Base-by-base conservation (phyloP, 2,888 invertebrate genomes). In the Ennomos fuscantarius region DNA sequence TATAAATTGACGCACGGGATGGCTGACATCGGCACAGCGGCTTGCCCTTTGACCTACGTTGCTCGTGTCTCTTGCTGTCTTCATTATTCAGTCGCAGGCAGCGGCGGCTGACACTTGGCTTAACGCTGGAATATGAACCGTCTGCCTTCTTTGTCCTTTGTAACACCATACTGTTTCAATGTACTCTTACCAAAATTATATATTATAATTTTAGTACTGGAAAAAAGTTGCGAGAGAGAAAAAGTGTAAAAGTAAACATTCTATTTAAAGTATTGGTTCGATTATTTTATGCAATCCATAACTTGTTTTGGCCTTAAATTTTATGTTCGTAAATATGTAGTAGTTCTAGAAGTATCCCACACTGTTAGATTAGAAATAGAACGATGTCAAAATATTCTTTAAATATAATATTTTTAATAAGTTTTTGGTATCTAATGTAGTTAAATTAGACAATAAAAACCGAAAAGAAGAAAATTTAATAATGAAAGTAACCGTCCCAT, bases 31-130 rank as follows among this genome's bases (percentile, higher is more conserved):
- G 6, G 24, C 24, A 24, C 24, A 24, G 13, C 9, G 24, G 34
- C n/a, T 9, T 9, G 44, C 9, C 40, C 41, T 53, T 46, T 47
- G 54, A 47, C 42, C 40, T 40, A 1, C 35, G 8, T n/a, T n/a
- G 40, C 32, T 13, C 9, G 8, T 13, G 32, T 36, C 52, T 13
- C 24, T 8, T n/a, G 9, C 33, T 9, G 41, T 37, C 33, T 48
- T 55, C 54, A 55, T 55, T 55, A 55, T 55, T 55, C 48, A 48
- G 52, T 9, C 35, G 45, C 41, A 35, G 24, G 40, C 9, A 11
- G 1, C 9, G 13, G 13, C 31, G 48, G 37, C 15, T 40, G 46
- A 36, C 47, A 46, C 41, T 13, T 13, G 47, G 36, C 47, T 46
- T 41, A 48, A 46, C 42, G 40, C 46, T 9, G 41, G 33, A 46